Evolutionary conservation across 2,113 vertebrate species (phyloP).

Genomic region (Ardeotis arabs): DNA sequence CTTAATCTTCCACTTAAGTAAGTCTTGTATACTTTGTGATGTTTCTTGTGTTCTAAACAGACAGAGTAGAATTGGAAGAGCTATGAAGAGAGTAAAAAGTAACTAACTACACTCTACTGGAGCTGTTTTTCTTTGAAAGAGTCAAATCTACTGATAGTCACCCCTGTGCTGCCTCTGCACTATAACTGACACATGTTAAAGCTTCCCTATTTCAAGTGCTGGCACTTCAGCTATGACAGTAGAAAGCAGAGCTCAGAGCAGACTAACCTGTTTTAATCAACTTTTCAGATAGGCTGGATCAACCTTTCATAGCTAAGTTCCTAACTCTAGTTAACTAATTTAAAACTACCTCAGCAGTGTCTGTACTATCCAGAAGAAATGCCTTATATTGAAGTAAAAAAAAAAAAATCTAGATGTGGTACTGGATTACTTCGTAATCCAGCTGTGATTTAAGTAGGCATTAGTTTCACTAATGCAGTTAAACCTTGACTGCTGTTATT

Average conservation of each 20-base stretch:
- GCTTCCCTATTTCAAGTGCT: background rate
- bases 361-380: background rate
- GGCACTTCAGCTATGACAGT: background rate
- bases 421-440: background rate
- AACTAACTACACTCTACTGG: background rate
- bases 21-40: background rate
- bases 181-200: background rate
- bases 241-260: background rate
- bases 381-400: background rate
- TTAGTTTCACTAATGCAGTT: background rate
- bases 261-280: background rate
- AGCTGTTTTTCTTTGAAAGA: background rate
- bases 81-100: background rate
- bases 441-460: background rate
- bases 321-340: background rate
- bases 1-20: too few species aligned
- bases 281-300: background rate
- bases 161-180: background rate
- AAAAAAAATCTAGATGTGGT: background rate
- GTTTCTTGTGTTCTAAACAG: background rate
- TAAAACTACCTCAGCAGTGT: background rate
- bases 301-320: background rate
- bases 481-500: background rate
- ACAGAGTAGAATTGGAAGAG: background rate
- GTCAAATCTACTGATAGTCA: background rate